Percentiles rank a stretch among this genome's conserved stretches.
Evolutionary conservation across 2,113 vertebrate species (phyloP).

Genomic region (Pachycephala philippinensis): DNA sequence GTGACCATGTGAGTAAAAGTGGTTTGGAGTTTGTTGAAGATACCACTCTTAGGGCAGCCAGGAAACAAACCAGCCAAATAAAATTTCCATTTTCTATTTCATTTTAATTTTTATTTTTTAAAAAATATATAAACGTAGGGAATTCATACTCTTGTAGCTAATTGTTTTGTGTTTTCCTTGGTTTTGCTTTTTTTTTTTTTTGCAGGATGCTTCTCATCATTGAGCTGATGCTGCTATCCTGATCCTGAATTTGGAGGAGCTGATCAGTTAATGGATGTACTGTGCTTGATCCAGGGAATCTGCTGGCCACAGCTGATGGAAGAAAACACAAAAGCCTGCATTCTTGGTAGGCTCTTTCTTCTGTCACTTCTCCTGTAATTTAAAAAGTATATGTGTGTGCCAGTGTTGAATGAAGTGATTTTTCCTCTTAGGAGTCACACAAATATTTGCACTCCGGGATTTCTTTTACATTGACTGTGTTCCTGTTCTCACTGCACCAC

Average conservation of each 20-base stretch:
- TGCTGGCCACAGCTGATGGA: constrained; percentile 93
- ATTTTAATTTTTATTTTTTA: background rate
- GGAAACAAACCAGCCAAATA: background rate
- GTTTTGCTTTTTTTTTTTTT: background rate
- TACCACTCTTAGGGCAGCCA: background rate
- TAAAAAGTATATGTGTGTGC: background rate
- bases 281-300: constrained; percentile 94
- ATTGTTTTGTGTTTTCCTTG: background rate
- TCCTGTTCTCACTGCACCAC: constrained; percentile 90
- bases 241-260: constrained; percentile 93
- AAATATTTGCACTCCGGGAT: constrained; percentile 92
- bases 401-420: background rate
- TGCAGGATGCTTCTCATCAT: constrained; percentile 94
- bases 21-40: background rate
- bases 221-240: constrained; percentile 95
- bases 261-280: constrained; percentile 92
- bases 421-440: constrained; percentile 84
- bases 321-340: constrained; percentile 39
- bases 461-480: constrained; percentile 98
- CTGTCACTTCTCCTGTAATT: background rate
- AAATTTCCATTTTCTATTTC: background rate
- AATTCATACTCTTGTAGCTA: background rate
- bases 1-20: constrained; percentile 84
- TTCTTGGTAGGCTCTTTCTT: background rate
- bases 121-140: background rate